Evolutionary conservation across 2,797 vertebrate species (phyloP), one percentile per base, ranked within the genome.

Genomic region (Cheirogaleus major): DNA sequence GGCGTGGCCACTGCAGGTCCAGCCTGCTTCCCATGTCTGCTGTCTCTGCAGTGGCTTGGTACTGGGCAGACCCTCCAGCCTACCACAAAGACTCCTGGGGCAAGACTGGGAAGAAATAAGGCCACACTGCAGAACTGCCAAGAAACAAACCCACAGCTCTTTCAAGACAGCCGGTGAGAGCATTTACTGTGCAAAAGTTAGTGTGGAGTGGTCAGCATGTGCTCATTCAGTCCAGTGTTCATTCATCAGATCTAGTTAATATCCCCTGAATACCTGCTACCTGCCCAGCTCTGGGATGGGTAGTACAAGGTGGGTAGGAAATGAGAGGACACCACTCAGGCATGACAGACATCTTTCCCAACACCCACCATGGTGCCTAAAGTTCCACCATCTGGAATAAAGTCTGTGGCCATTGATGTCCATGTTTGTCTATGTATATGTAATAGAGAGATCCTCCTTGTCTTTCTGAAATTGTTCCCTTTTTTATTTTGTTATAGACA

Each of bases 21-120:
- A 87, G 90, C 94, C 96, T 97, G 96, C 97, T 96, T 97, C 90
- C 96, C 84, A 94, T 50, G 85, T 78, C 87, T 93, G 86, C 67
- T 83, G 65, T 38, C 92, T 97, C 97, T 93, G 8, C 59, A 70
- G 84, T 25, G 80, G 8, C 7, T 69, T 78, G 81, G 61, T 72
- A 27, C 61, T 57, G 61, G 35, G 63, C 38, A 87, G 70, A 70
- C 23, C 43, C 67, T 83, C 52, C n/a, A 76, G 22, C 59, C 65
- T 12, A 3, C 17, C 59, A 61, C 23, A 96, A 96, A 96, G 70
- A n/a, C 43, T 75, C 32, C 35, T 48, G 41, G 32, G 22, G 27
- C 43, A 23, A 75, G 76, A 65, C 13, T 43, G 4, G 30, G 35
- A 63, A 85, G 69, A 85, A 65, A 89, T 4, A 15, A 69, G 57